Base-by-base conservation (phyloP, 1,140 invertebrate species). In the Thaumatotibia leucotreta region DNA sequence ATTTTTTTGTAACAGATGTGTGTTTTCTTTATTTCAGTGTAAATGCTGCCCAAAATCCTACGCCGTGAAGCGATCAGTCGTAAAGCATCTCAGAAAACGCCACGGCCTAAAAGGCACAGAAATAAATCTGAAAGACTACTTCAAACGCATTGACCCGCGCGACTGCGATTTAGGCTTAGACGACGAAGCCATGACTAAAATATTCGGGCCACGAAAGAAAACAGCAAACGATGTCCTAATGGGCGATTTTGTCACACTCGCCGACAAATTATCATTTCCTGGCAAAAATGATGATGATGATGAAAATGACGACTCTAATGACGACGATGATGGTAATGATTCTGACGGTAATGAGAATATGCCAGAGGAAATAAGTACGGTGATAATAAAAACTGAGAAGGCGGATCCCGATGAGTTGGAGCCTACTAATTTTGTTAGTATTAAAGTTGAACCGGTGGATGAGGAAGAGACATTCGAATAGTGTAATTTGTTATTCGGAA, bases 31-130 rank as follows among this genome's bases (percentile, higher is more conserved):
- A 63, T 87, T 80, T 14, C 75, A 91, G 89, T 91, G 89, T 69
- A 83, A 86, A 72, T 67, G 79, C 35, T 91, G 89, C 65, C 77
- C 80, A 20, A 91, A 91, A 77, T 77, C 80, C 0, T 91, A 88
- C 62, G 81, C 83, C 6, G 82, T 83, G 8, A 88, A 84, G 65
- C 76, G 82, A 5, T 84, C 87, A 0, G 83, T 91, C n/a, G 64
- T 88, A 9, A 86, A 82, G 23, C 90, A 91, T 68, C 71, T 91
- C 6, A 75, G 81, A 0, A 83, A 83, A 64, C 81, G 90, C 1
- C 90, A 91, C 66, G 76, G 72, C 3, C 52, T 90, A 4, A 87
- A 80, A 29, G 75, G 71, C 1, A 70, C 73, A 0, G 80, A 81
- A 4, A 67, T 81, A 0, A 79, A 82, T 23, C 69, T 84, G 10